Conservation (phyloP, 2,888 invertebrate genomes). For the Temnothorax rugatulus region DNA sequence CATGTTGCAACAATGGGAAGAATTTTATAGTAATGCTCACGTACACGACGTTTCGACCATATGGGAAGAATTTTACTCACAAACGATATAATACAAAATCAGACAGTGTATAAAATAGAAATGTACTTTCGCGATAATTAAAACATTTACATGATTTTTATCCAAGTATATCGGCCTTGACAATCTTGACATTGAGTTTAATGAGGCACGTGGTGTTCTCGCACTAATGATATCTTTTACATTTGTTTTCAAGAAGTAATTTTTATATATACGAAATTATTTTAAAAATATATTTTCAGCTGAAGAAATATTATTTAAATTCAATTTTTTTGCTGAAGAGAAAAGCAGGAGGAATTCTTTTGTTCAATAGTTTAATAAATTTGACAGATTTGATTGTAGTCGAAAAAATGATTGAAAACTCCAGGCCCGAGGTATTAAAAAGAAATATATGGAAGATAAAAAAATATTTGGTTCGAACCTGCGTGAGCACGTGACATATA, state of each 20-base stretch:
- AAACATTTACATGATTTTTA: background rate
- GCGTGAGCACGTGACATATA: conserved; percentile 14
- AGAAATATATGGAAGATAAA: conserved; percentile 25
- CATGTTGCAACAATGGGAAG: background rate
- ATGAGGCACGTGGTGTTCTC: background rate
- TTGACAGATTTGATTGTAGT: conserved; percentile 13
- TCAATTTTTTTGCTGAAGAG: background rate
- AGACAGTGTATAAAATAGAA: background rate
- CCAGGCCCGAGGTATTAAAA: conserved; percentile 15
- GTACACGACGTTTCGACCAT: too few relatives aligned
- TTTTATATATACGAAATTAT: background rate
- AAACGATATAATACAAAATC: background rate
- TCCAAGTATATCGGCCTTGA: background rate
- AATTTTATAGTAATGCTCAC: too few relatives aligned
- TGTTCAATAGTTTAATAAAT: conserved; percentile 6
- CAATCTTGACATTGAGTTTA: background rate
- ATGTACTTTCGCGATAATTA: background rate
- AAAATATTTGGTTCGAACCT: conserved; percentile 27
- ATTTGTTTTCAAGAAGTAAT: background rate
- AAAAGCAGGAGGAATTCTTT: background rate
- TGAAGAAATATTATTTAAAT: background rate
- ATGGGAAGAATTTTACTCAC: too few relatives aligned
- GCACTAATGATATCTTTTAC: background rate
- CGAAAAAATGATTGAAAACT: conserved; percentile 12
- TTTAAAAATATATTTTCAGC: background rate